A percentile compares a stretch with the other conserved stretches of the same genome.
Conservation (phyloP, 2,888 invertebrate species). For the Mythimna loreyi region DNA sequence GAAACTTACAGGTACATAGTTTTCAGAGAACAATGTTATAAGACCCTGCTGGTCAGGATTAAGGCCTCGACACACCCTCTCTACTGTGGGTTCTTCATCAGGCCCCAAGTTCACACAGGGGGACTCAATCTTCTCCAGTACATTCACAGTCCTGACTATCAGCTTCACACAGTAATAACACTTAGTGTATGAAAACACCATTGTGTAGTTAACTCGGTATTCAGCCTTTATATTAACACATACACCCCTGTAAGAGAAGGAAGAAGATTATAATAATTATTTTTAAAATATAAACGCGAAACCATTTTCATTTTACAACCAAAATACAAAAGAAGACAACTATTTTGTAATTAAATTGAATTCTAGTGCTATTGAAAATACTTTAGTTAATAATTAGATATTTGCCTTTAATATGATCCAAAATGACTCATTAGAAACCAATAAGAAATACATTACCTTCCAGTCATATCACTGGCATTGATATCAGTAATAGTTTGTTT, state of each 20-base stretch:
- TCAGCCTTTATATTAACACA: constrained; percentile 94
- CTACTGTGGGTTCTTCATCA: constrained; percentile 93
- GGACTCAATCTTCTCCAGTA: constrained; percentile 97
- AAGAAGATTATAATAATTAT: background rate
- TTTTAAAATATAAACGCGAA: too few species aligned
- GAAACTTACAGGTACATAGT: constrained; percentile 93
- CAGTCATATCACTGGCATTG: constrained; percentile 95
- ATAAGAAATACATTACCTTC: constrained; percentile 78
- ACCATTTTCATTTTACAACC: background rate
- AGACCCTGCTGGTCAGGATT: constrained; percentile 95
- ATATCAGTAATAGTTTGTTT: constrained; percentile 95
- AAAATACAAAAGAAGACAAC: background rate
- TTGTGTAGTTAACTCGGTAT: constrained; percentile 95
- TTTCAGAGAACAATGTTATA: constrained; percentile 96
- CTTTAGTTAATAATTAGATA: background rate
- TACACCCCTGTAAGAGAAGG: constrained; percentile 89
- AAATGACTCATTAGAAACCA: constrained; percentile 12
- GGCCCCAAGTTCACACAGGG: constrained; percentile 94
- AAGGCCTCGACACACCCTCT: constrained; percentile 94
- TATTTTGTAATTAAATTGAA: background rate
- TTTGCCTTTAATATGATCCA: background rate
- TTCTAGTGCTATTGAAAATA: background rate
- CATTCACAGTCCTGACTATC: constrained; percentile 96
- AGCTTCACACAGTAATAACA: constrained; percentile 97
- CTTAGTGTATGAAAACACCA: constrained; percentile 93